Evolutionary conservation across 2,888 invertebrate genomes (phyloP).

Genomic region (Allolobophora icterica): DNA sequence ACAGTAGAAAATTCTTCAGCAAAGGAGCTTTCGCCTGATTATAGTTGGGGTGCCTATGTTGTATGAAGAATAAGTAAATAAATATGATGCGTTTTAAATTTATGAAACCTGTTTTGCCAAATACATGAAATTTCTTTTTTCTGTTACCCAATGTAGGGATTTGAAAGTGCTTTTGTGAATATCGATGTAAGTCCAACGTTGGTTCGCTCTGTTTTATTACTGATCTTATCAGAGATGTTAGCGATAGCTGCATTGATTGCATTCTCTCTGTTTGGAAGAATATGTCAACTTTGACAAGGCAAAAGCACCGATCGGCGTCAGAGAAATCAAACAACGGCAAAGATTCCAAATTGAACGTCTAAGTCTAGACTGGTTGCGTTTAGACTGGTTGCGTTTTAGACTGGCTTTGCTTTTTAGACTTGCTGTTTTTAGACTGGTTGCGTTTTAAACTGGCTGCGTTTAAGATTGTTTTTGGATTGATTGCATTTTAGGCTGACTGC

Average conservation of each 20-base stretch:
- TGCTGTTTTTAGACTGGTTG: neutral
- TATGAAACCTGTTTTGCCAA: neutral
- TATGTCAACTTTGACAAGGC: conserved; percentile 9
- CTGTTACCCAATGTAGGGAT: neutral
- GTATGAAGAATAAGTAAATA: neutral
- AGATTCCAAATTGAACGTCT: neutral
- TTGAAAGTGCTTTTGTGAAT: neutral
- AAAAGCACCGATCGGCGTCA: neutral
- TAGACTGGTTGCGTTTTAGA: too few relatives aligned
- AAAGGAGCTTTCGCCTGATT: neutral
- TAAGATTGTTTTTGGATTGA: too few relatives aligned
- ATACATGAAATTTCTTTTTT: neutral
- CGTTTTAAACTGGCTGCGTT: neutral
- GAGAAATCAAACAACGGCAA: neutral
- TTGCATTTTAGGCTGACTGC: neutral
- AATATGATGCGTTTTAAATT: neutral
- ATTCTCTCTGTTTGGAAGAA: neutral
- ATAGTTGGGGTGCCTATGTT: too few relatives aligned
- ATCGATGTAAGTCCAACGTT: neutral
- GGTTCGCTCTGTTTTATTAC: neutral
- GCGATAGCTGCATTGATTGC: neutral
- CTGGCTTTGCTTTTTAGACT: neutral
- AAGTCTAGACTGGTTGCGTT: too few relatives aligned
- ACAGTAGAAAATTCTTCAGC: neutral
- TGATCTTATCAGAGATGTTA: neutral